These are phyloP conservation scores for Micronycteris hirsuta DNA, from an alignment of 2,113 vertebrate genomes.

Conservation along the genomic window DNA sequence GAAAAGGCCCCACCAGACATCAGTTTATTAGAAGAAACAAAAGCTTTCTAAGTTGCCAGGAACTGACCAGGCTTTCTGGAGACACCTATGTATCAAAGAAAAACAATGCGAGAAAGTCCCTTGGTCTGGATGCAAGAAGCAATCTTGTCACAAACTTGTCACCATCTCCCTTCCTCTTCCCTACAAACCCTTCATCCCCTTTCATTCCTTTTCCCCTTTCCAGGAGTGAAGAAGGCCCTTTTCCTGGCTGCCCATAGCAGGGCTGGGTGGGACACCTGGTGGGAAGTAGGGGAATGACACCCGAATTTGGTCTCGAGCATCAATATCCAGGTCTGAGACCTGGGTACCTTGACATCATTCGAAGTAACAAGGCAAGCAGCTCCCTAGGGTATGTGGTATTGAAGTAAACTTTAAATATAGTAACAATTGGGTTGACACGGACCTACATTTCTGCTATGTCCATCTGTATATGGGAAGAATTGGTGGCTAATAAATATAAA, in stretches of 20 bases:
- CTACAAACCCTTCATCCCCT: rapidly evolving
- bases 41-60: background rate
- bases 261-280: conserved; percentile 52
- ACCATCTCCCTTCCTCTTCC: background rate
- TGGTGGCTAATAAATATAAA: background rate
- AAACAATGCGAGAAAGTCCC: background rate
- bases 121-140: background rate
- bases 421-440: background rate
- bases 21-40: background rate
- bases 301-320: background rate
- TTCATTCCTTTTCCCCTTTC: background rate
- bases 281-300: background rate
- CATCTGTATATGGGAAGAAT: background rate
- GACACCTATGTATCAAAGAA: background rate
- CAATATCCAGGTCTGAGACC: no score
- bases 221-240: background rate
- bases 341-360: rapidly evolving
- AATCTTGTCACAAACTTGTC: background rate
- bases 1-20: background rate
- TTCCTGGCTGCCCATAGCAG: background rate
- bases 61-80: background rate
- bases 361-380: background rate
- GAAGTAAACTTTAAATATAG: background rate
- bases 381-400: background rate
- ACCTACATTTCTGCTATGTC: background rate